Conservation (phyloP, 2,888 invertebrate species). For the Pristionchus arcanus region DNA sequence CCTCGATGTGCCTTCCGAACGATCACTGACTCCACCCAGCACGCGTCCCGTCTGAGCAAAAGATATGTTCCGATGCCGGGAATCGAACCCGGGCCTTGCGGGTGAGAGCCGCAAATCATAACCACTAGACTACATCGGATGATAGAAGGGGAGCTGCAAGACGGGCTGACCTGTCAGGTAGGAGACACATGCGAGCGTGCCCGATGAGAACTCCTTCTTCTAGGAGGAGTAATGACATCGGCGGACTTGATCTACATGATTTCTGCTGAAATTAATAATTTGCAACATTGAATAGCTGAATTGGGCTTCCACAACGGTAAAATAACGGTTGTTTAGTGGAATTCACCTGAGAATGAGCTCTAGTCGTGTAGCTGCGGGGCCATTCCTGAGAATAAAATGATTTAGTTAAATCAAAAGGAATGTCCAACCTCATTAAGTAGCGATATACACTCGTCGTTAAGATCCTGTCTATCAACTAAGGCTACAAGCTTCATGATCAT, state of each 20-base stretch:
- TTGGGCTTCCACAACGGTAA: background rate
- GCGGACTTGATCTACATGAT: slow-evolving; percentile 66
- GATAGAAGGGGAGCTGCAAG: background rate
- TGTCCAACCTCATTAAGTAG: slow-evolving; percentile 50
- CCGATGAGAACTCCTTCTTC: slow-evolving; percentile 64
- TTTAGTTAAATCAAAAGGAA: background rate
- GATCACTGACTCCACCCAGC: slow-evolving; percentile 75
- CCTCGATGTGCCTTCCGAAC: slow-evolving; percentile 63
- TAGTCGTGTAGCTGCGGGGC: slow-evolving; percentile 67
- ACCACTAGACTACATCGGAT: slow-evolving; percentile 68
- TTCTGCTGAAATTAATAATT: slow-evolving; percentile 56
- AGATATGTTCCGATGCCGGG: slow-evolving; percentile 62
- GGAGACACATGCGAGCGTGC: slow-evolving; percentile 66
- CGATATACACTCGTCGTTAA: slow-evolving; percentile 48
- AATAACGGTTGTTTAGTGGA: background rate
- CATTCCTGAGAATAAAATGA: slow-evolving; percentile 62
- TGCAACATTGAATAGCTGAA: background rate
- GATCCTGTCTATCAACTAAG: slow-evolving; percentile 52
- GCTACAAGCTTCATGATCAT: slow-evolving; percentile 28
- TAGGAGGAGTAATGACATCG: slow-evolving; percentile 70
- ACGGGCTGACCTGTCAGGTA: slow-evolving; percentile 64
- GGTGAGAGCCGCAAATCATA: slow-evolving; percentile 71
- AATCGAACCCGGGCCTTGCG: slow-evolving; percentile 74
- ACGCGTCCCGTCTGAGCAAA: slow-evolving; percentile 58
- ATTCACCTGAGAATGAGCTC: slow-evolving; percentile 61